Percentiles rank a stretch among this genome's conserved stretches.
These are phyloP conservation scores for Oncorhynchus tshawytscha DNA, from an alignment of 2,113 vertebrate genomes.

Conservation along the genomic window DNA sequence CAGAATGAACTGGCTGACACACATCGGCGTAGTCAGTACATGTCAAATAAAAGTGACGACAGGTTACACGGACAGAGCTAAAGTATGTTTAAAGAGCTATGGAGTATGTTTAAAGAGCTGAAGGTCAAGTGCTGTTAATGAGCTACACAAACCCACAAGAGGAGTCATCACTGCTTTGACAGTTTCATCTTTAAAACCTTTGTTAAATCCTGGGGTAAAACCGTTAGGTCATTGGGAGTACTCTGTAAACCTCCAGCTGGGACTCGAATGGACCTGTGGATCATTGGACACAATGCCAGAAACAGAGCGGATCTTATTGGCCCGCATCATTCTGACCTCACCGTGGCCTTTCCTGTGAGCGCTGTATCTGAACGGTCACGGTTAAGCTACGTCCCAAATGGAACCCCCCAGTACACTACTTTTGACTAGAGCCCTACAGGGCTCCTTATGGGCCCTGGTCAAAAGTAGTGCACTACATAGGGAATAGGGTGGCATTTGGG, in stretches of 20 bases:
- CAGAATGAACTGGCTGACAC: background rate
- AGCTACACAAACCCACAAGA: constrained; percentile 33
- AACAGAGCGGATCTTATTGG: constrained; percentile 29
- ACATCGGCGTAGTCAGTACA: background rate
- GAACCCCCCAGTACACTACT: background rate
- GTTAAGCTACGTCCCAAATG: background rate
- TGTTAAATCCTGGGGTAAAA: constrained; percentile 34
- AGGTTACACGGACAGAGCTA: constrained; percentile 2
- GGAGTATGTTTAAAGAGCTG: background rate
- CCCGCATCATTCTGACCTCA: constrained; percentile 48
- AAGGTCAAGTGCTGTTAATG: background rate
- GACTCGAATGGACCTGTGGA: constrained; percentile 35
- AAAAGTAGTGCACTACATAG: too few relatives aligned
- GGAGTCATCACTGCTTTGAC: constrained; percentile 26
- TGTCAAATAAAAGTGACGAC: background rate
- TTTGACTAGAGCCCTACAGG: background rate
- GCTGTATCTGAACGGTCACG: constrained; percentile 13
- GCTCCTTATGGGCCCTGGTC: too few relatives aligned
- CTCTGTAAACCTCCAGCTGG: constrained; percentile 25
- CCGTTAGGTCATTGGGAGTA: constrained; percentile 35
- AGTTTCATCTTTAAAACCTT: constrained; percentile 25
- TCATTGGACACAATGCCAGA: constrained; percentile 22
- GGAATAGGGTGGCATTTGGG: too few relatives aligned
- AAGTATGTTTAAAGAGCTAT: background rate
- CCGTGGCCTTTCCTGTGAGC: constrained; percentile 46